Conservation (phyloP, 2,888 invertebrate species). For the Psococerastis gibbosa region DNA sequence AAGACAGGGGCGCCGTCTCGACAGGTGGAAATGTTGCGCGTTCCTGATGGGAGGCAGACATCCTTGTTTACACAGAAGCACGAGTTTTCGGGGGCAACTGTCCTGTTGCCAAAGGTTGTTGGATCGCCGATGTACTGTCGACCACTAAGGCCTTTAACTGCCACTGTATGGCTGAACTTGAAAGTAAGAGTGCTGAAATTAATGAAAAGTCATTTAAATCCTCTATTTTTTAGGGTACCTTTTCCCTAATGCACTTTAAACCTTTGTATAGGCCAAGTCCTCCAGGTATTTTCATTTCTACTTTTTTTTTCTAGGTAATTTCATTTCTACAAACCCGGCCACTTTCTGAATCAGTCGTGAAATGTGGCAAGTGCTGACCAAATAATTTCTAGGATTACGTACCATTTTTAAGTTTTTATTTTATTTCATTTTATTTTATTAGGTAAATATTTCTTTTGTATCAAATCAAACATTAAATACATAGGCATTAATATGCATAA, state of each 20-base stretch:
- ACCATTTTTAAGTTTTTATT: too few relatives aligned
- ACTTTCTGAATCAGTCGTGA: too few relatives aligned
- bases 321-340: too few relatives aligned
- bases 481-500: too few relatives aligned
- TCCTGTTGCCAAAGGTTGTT: constrained; percentile 51
- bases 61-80: constrained; percentile 45
- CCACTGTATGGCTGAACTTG: constrained; percentile 22
- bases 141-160: constrained; percentile 31
- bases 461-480: too few relatives aligned
- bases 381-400: too few relatives aligned
- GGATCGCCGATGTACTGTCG: constrained; percentile 35
- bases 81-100: constrained; percentile 33
- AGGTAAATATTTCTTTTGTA: too few relatives aligned
- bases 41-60: constrained; percentile 34
- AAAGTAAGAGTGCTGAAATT: constrained; percentile 27
- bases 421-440: too few relatives aligned
- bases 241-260: constrained; percentile 18
- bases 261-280: constrained; percentile 17
- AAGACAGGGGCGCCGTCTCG: constrained; percentile 66
- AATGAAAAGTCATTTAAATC: too few relatives aligned
- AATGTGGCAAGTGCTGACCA: too few relatives aligned
- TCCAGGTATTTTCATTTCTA: constrained; percentile 17
- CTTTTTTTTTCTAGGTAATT: too few relatives aligned
- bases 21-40: constrained; percentile 52
- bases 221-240: too few relatives aligned